Evolutionary conservation across 2,113 vertebrate genomes (phyloP).

Genomic region (Corapipo altera): DNA sequence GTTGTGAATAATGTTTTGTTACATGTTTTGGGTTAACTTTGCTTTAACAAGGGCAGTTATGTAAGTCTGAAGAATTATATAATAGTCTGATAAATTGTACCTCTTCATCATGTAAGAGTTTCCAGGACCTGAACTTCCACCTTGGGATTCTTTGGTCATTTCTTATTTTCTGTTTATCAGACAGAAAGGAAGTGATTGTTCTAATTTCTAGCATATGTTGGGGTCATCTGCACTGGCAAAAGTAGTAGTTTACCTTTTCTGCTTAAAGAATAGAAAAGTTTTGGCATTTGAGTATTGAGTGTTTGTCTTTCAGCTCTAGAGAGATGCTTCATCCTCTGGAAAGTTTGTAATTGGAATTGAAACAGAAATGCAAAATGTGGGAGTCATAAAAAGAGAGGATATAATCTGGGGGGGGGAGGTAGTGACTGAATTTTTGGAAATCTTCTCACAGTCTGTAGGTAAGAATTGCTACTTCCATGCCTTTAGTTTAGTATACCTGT

Average conservation of each 20-base stretch:
- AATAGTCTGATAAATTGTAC: background rate
- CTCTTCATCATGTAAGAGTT: background rate
- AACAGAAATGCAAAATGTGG: background rate
- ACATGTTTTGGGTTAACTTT: background rate
- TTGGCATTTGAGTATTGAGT: background rate
- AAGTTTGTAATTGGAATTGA: background rate
- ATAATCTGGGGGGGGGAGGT: fast-evolving
- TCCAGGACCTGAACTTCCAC: background rate
- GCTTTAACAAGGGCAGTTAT: background rate
- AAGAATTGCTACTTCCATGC: background rate
- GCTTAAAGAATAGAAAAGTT: background rate
- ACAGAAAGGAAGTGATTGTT: background rate
- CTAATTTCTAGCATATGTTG: background rate
- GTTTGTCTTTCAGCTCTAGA: background rate
- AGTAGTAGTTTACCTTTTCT: background rate
- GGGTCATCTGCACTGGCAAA: background rate
- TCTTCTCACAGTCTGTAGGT: background rate
- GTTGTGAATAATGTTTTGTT: background rate
- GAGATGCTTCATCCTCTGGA: background rate
- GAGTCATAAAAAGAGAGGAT: background rate
- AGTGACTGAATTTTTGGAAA: background rate
- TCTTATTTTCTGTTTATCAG: background rate
- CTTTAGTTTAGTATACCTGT: background rate
- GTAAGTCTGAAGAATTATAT: background rate
- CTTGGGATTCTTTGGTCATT: background rate